These are phyloP conservation scores for Antennarius maculatus DNA, from an alignment of 2,797 vertebrate genomes.

Conservation along the genomic window DNA sequence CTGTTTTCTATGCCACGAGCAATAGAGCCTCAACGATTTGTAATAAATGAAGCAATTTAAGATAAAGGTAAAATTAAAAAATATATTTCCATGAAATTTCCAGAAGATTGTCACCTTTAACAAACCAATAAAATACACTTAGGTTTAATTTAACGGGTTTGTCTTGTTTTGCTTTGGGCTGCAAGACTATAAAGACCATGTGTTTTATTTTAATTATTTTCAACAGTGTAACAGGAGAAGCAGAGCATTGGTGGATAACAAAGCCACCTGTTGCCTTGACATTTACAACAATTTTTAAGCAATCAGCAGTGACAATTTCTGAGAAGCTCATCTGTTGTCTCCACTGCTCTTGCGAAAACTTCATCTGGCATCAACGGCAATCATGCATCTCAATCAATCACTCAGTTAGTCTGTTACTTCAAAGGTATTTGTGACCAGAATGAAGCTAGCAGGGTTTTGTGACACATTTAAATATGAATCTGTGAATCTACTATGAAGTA, in stretches of 20 bases:
- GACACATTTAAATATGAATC: slow-evolving; percentile 6
- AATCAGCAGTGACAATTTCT: slow-evolving; percentile 46
- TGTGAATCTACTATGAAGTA: not conserved
- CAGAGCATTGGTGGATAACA: slow-evolving; percentile 33
- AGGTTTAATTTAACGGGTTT: slow-evolving; percentile 33
- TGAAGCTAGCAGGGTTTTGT: slow-evolving; percentile 2
- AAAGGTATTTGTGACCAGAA: slow-evolving; percentile 17
- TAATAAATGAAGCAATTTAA: slow-evolving; percentile 17
- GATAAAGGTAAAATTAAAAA: slow-evolving; percentile 50
- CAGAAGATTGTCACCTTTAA: slow-evolving; percentile 26
- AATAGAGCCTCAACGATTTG: slow-evolving; percentile 33
- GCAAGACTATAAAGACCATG: slow-evolving; percentile 10
- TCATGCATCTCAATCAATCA: slow-evolving; percentile 41
- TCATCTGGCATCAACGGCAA: slow-evolving; percentile 40
- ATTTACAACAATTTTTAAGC: slow-evolving; percentile 55
- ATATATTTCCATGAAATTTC: slow-evolving; percentile 39
- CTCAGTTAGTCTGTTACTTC: slow-evolving; percentile 26
- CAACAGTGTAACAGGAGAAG: slow-evolving; percentile 3
- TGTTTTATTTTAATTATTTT: slow-evolving; percentile 4
- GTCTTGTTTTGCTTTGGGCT: slow-evolving; percentile 22
- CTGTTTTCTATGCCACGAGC: not conserved
- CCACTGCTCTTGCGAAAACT: slow-evolving; percentile 27
- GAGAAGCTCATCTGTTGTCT: slow-evolving; percentile 43
- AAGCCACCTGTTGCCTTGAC: slow-evolving; percentile 60
- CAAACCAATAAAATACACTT: slow-evolving; percentile 33